Evolutionary conservation across 2,113 vertebrate species (phyloP).

Genomic region (Elaphurus davidianus): DNA sequence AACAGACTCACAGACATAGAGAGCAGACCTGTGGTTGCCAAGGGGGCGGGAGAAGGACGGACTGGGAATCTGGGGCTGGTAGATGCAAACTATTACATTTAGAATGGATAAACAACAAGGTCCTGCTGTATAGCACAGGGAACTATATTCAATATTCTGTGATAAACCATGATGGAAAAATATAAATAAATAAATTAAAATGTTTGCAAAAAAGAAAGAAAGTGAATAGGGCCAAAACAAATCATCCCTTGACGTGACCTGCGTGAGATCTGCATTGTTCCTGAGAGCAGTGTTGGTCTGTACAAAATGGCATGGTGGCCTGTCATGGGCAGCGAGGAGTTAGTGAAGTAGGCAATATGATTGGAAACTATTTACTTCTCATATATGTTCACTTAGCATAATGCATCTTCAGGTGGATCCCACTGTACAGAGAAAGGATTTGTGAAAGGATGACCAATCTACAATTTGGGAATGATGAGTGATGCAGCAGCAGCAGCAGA

Average conservation of each 20-base stretch:
- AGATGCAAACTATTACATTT: background rate
- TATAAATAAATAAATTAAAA: background rate
- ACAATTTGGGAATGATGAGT: background rate
- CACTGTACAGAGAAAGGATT: background rate
- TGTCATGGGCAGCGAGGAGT: background rate
- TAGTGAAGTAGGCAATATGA: background rate
- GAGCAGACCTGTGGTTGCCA: background rate
- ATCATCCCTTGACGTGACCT: background rate
- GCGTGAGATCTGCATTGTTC: background rate
- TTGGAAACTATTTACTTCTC: background rate
- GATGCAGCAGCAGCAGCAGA: background rate
- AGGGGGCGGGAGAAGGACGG: background rate
- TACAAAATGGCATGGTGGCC: background rate
- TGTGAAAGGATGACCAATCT: background rate
- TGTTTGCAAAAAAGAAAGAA: background rate
- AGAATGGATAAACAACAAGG: background rate
- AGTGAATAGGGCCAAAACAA: background rate
- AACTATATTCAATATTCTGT: background rate
- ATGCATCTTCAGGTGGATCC: background rate
- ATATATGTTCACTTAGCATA: background rate
- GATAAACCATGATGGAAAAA: background rate
- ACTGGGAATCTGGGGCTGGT: background rate
- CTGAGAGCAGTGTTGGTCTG: background rate
- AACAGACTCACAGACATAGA: background rate
- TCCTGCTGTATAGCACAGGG: background rate